A percentile compares a stretch with the other conserved stretches of the same genome.
phyloP scores from a whole-genome alignment of 1,140 invertebrate species.

The Ditylenchus dipsaci region DNA sequence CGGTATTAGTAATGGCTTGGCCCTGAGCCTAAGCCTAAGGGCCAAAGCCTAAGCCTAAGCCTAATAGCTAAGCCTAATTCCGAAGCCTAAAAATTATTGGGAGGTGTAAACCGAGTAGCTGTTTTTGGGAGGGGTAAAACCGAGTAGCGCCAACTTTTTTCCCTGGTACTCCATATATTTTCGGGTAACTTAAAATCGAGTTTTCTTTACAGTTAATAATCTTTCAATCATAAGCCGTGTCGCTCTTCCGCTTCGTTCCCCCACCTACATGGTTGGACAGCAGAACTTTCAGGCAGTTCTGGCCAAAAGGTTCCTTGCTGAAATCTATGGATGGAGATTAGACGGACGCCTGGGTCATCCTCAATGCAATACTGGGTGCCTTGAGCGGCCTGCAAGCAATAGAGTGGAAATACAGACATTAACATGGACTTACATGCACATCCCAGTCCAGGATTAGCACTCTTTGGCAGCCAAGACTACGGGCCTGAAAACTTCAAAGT shows the following conservation, averaged over 20 bases:
- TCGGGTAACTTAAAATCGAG: too few species aligned
- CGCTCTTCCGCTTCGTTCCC: not conserved
- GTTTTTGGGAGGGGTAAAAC: too few species aligned
- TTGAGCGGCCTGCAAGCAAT: slow-evolving; percentile 70
- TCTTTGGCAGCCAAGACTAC: slow-evolving; percentile 33
- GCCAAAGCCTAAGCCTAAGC: too few species aligned
- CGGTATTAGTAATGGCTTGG: too few species aligned
- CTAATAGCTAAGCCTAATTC: too few species aligned
- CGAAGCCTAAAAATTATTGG: too few species aligned
- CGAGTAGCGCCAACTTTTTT: too few species aligned
- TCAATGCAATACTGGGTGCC: slow-evolving; percentile 92
- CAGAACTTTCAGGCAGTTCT: slow-evolving; percentile 79
- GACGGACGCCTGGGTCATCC: slow-evolving; percentile 76
- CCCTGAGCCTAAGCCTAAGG: too few species aligned
- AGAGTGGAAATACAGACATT: not conserved
- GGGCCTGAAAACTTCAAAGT: slow-evolving; percentile 17
- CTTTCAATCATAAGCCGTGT: too few species aligned
- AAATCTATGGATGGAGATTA: slow-evolving; percentile 95
- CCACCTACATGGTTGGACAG: slow-evolving; percentile 64
- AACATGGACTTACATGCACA: slow-evolving; percentile 66
- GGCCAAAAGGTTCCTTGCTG: slow-evolving; percentile 91
- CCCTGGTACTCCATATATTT: too few species aligned
- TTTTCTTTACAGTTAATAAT: too few species aligned
- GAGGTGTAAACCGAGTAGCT: too few species aligned
- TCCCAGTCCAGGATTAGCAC: slow-evolving; percentile 80